Percentiles rank a stretch among this genome's conserved stretches.
These are phyloP conservation scores for Agrochola litura DNA, from an alignment of 2,888 invertebrate species.

Conservation along the genomic window DNA sequence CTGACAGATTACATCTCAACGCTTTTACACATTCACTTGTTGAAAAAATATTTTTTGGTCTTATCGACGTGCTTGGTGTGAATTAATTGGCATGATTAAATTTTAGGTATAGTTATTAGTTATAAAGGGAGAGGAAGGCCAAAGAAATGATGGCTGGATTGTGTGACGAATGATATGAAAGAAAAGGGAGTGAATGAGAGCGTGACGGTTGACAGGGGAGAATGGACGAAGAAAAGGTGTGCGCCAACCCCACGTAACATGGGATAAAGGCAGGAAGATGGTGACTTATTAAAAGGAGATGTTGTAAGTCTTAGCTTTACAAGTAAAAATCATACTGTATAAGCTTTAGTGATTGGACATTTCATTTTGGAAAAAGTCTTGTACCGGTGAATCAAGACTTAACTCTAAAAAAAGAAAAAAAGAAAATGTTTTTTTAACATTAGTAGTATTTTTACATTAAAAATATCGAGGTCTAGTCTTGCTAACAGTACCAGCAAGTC, in stretches of 20 bases:
- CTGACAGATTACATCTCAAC: constrained; percentile 78
- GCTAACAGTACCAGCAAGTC: not conserved
- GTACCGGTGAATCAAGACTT: too few species aligned
- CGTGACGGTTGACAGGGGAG: not conserved
- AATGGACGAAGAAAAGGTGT: too few species aligned
- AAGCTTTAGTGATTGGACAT: not conserved
- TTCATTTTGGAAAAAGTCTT: too few species aligned
- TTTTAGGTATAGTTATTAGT: constrained; percentile 30
- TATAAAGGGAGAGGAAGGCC: not conserved
- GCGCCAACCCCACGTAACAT: too few species aligned
- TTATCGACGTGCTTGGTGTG: constrained; percentile 41
- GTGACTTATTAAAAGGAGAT: not conserved
- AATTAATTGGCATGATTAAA: constrained; percentile 56
- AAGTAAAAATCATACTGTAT: not conserved
- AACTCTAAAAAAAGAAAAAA: too few species aligned
- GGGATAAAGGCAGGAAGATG: too few species aligned
- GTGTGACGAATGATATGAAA: not conserved
- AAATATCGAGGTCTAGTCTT: not conserved
- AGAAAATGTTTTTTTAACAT: too few species aligned
- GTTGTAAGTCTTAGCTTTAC: constrained; percentile 2
- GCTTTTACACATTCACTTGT: constrained; percentile 67
- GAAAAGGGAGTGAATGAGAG: not conserved
- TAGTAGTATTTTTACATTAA: not conserved
- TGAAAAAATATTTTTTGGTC: constrained; percentile 43
- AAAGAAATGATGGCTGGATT: not conserved